Evolutionary conservation across 2,113 vertebrate species (phyloP).

Genomic region (Antechinus flavipes): DNA sequence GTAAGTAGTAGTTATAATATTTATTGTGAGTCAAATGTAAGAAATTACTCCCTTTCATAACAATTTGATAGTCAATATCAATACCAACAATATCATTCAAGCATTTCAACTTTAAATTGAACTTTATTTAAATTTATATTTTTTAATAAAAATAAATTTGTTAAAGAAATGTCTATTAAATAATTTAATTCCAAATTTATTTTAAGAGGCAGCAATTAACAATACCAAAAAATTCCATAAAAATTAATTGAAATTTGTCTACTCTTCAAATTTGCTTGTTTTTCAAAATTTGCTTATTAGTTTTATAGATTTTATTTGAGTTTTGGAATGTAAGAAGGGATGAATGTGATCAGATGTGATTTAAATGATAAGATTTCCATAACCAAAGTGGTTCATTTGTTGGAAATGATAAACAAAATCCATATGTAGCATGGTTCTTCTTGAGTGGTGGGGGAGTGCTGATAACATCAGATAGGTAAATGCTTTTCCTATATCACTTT

Average conservation of each 20-base stretch:
- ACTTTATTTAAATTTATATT: not conserved
- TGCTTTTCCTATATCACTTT: not conserved
- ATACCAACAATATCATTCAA: not conserved
- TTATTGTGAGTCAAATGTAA: conserved; percentile 16
- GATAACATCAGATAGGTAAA: not conserved
- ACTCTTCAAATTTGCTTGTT: not conserved
- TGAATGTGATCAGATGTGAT: not conserved
- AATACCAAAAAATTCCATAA: not conserved
- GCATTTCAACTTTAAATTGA: not conserved
- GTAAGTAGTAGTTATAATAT: conserved; percentile 84
- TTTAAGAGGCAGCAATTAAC: not conserved
- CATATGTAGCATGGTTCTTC: not conserved
- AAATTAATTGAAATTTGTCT: not conserved
- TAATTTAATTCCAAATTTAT: conserved; percentile 18
- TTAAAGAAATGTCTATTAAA: not conserved
- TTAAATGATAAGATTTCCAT: not conserved
- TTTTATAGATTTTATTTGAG: not conserved
- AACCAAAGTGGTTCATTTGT: not conserved
- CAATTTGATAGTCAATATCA: not conserved
- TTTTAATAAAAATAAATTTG: conserved; percentile 4
- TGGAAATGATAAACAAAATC: not conserved
- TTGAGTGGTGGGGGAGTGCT: conserved; percentile 1
- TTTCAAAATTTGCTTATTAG: not conserved
- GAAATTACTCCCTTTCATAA: not conserved
- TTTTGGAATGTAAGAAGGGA: not conserved